Percentiles rank a stretch among this genome's conserved stretches.
Conservation (phyloP, 2,888 invertebrate genomes). For the Lepidonotus clava region DNA sequence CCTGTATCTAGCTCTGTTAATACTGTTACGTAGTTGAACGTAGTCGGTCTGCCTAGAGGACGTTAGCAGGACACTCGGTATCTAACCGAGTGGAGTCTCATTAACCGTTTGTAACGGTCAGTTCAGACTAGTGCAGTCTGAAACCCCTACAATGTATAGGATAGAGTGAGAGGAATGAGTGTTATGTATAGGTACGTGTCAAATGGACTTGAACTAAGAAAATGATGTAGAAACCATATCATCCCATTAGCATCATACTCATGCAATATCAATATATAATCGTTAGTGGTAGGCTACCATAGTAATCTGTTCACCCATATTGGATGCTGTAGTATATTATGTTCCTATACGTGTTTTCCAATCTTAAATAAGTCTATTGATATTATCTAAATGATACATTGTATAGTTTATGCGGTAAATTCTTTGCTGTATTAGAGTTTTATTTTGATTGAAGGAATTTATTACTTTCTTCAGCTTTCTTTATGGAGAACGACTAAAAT, state of each 20-base stretch:
- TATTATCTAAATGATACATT: no score
- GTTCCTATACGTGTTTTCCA: no score
- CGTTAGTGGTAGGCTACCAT: no score
- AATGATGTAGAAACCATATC: not conserved
- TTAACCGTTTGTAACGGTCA: not conserved
- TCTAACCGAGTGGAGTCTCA: not conserved
- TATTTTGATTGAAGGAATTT: no score
- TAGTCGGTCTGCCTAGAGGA: slow-evolving; percentile 10
- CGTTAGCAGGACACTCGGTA: not conserved
- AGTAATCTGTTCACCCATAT: no score
- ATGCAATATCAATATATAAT: no score
- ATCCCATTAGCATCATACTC: not conserved
- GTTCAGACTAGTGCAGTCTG: not conserved
- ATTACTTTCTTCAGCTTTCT: no score
- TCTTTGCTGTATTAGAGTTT: no score
- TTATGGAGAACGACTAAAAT: no score
- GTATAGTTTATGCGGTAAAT: no score
- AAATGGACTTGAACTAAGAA: not conserved
- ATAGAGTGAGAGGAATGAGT: not conserved
- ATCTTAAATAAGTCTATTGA: no score
- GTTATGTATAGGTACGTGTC: not conserved
- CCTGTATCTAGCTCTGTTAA: slow-evolving; percentile 38
- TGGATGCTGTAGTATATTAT: no score
- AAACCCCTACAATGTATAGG: not conserved
- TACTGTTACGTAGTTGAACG: slow-evolving; percentile 29